Percentiles rank a stretch among this genome's conserved stretches.
Conservation (phyloP, 2,888 invertebrate genomes). For the Selenia dentaria region DNA sequence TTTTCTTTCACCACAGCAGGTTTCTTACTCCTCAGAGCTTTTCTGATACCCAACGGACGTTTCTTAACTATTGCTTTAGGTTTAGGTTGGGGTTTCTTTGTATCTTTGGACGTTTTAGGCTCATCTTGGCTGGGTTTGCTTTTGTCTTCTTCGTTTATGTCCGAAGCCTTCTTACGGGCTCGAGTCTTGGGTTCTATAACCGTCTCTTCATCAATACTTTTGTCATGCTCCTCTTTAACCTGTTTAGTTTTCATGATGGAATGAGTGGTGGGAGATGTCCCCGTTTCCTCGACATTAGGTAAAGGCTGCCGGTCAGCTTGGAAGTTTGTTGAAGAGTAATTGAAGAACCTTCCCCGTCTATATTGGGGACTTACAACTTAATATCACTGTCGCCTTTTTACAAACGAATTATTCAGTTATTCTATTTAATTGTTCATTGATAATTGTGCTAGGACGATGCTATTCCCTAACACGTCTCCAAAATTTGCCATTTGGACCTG, state of each 20-base stretch:
- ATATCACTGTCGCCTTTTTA: not conserved
- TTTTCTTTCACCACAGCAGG: slow-evolving; percentile 62
- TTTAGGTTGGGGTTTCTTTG: slow-evolving; percentile 64
- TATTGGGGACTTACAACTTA: not conserved
- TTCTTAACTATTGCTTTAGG: slow-evolving; percentile 73
- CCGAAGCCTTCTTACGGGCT: slow-evolving; percentile 77
- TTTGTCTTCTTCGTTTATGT: slow-evolving; percentile 65
- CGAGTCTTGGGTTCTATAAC: slow-evolving; percentile 76
- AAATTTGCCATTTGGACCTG: slow-evolving; percentile 64
- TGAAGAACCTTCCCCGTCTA: slow-evolving; percentile 36
- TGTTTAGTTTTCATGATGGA: slow-evolving; percentile 84
- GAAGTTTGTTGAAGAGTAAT: slow-evolving; percentile 43
- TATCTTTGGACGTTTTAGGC: slow-evolving; percentile 74
- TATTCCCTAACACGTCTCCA: slow-evolving; percentile 51
- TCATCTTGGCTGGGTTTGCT: slow-evolving; percentile 68
- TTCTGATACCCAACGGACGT: slow-evolving; percentile 74
- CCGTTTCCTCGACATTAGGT: slow-evolving; percentile 81
- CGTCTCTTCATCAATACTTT: slow-evolving; percentile 72
- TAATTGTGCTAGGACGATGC: slow-evolving; percentile 47
- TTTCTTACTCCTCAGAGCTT: slow-evolving; percentile 74
- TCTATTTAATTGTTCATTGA: slow-evolving; percentile 43
- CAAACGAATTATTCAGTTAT: slow-evolving; percentile 8
- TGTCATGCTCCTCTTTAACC: slow-evolving; percentile 73
- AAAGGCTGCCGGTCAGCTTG: slow-evolving; percentile 47
- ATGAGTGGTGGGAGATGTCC: slow-evolving; percentile 73